Percentiles rank a stretch among this genome's conserved stretches.
Evolutionary conservation across 2,797 vertebrate genomes (phyloP).

Genomic region (Gallinago nigripennis): DNA sequence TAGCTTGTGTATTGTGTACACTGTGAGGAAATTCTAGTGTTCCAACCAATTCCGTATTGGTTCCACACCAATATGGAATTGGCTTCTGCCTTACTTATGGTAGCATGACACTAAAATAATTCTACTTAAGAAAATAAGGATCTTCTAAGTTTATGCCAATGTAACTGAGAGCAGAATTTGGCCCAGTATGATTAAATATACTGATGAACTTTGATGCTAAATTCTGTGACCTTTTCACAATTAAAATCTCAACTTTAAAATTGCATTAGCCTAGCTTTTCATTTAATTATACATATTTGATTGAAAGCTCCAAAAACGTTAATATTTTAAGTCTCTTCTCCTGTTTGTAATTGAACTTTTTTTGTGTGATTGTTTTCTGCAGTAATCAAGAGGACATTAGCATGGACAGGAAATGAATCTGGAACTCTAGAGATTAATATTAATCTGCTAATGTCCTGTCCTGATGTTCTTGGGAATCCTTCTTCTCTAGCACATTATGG

Average conservation of each 20-base stretch:
- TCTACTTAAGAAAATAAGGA: neutral
- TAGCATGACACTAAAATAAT: neutral
- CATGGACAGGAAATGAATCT: constrained; percentile 79
- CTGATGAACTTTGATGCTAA: constrained; percentile 55
- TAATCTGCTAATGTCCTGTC: constrained; percentile 80
- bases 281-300: constrained; percentile 76
- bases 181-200: neutral
- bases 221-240: constrained; percentile 59
- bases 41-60: neutral
- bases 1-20: neutral
- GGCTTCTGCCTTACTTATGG: neutral
- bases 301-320: constrained; percentile 76
- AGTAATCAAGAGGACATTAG: constrained; percentile 79
- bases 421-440: constrained; percentile 81
- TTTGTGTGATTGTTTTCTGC: constrained; percentile 74
- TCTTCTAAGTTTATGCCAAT: neutral
- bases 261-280: constrained; percentile 68
- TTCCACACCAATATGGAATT: neutral
- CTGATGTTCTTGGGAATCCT: constrained; percentile 70
- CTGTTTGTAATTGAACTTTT: constrained; percentile 75
- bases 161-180: neutral
- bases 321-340: constrained; percentile 80
- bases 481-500: constrained; percentile 68
- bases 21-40: neutral
- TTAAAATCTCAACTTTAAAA: constrained; percentile 68